These are phyloP conservation scores for Oreonectes daqikongensis DNA, from an alignment of 2,797 vertebrate genomes.

Conservation along the genomic window DNA sequence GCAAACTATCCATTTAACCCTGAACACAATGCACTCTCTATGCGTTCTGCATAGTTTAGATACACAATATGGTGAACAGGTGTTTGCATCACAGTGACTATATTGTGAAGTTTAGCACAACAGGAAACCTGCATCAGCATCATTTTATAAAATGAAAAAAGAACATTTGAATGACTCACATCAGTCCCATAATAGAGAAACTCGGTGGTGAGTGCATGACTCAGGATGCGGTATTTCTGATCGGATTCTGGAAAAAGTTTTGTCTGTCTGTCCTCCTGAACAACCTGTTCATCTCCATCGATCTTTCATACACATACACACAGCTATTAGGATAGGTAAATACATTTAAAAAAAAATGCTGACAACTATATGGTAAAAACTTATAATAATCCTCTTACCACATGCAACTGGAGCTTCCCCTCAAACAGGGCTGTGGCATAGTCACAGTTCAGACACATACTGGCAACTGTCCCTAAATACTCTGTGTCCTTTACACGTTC, in stretches of 20 bases:
- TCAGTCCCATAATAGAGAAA: constrained; percentile 96
- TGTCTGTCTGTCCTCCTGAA: constrained; percentile 89
- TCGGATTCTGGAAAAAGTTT: constrained; percentile 89
- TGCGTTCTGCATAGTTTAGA: too few species aligned
- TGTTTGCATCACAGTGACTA: neutral
- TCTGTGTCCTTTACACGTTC: constrained; percentile 91
- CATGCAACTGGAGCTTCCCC: constrained; percentile 94
- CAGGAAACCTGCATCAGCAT: neutral
- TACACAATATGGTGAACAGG: neutral
- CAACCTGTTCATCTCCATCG: constrained; percentile 82
- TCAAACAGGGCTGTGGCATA: constrained; percentile 95
- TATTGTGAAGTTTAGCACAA: neutral
- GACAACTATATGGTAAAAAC: neutral
- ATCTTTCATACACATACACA: constrained; percentile 77
- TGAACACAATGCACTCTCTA: too few species aligned
- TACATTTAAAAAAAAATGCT: neutral
- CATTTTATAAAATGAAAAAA: neutral
- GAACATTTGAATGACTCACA: constrained; percentile 72
- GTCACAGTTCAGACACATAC: constrained; percentile 89
- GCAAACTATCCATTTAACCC: too few species aligned
- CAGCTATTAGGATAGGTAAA: constrained; percentile 1
- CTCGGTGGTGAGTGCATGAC: constrained; percentile 89
- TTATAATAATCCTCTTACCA: constrained; percentile 78
- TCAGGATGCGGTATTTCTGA: constrained; percentile 86
- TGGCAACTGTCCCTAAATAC: constrained; percentile 91